phyloP scores from a whole-genome alignment of 2,888 invertebrate genomes.

The Tolmerus cingulatus region DNA sequence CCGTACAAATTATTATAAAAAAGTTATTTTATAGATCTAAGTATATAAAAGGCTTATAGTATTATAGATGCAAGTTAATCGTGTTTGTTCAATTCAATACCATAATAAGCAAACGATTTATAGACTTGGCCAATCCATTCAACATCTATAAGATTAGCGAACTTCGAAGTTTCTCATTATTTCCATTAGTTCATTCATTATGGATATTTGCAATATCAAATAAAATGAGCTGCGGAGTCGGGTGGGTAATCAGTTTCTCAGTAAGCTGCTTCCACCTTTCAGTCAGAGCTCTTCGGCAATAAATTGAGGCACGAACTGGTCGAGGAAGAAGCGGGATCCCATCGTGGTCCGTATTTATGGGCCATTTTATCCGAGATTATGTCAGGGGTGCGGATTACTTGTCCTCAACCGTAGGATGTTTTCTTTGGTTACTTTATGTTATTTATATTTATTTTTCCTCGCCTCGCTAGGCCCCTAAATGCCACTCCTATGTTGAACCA shows the following conservation, averaged over 20 bases:
- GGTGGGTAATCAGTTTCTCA: background rate
- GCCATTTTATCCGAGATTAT: slow-evolving; percentile 41
- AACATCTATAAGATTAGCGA: background rate
- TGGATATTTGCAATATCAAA: background rate
- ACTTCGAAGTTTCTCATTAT: background rate
- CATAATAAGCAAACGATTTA: background rate
- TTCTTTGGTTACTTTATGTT: slow-evolving; percentile 5
- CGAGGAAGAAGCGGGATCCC: slow-evolving; percentile 10
- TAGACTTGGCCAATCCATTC: background rate
- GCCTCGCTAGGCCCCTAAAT: background rate
- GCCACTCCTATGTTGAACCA: background rate
- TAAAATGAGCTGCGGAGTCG: background rate
- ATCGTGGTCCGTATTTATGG: slow-evolving; percentile 33
- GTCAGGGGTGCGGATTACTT: slow-evolving; percentile 42
- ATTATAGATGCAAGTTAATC: too few relatives aligned
- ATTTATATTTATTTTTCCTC: background rate
- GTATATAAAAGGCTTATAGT: too few relatives aligned
- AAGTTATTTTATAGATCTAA: too few relatives aligned
- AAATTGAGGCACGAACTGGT: slow-evolving; percentile 1
- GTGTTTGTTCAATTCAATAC: too few relatives aligned
- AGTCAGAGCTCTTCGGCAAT: background rate
- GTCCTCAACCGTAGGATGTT: slow-evolving; percentile 13
- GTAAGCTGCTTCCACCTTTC: slow-evolving; percentile 13
- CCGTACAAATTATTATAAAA: too few relatives aligned
- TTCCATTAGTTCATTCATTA: background rate